These are phyloP conservation scores for Alexandromys oeconomus DNA, from an alignment of 2,797 vertebrate species.

Conservation along the genomic window DNA sequence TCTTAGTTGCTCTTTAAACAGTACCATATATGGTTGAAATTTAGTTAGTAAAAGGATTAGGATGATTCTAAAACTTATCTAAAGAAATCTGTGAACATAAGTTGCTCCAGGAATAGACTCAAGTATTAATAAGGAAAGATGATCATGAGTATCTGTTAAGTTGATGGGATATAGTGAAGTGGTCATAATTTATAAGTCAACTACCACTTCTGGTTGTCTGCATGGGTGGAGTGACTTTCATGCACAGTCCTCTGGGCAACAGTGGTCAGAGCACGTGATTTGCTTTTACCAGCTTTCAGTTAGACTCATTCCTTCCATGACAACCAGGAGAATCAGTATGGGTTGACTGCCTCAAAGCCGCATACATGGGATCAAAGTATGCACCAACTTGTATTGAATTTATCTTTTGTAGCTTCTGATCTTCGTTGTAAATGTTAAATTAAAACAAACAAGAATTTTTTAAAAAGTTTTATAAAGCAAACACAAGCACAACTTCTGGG, in stretches of 20 bases:
- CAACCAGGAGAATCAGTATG: conserved; percentile 75
- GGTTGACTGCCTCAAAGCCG: conserved; percentile 37
- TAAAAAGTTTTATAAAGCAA: conserved; percentile 5
- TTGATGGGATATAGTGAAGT: not conserved
- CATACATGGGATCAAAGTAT: not conserved
- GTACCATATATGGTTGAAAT: not conserved
- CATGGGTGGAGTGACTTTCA: not conserved
- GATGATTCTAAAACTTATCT: conserved; percentile 42
- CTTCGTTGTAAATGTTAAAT: not conserved
- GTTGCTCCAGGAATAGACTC: not conserved
- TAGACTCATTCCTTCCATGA: not conserved
- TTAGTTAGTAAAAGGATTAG: conserved; percentile 30
- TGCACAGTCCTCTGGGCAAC: not conserved
- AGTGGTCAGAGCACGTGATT: not conserved
- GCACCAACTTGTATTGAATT: not conserved
- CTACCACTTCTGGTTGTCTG: not conserved
- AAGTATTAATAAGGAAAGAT: conserved; percentile 20
- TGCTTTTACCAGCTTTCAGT: not conserved
- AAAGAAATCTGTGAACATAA: not conserved
- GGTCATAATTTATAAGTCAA: not conserved
- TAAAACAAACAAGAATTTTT: not conserved
- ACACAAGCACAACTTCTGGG: not conserved
- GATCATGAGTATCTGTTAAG: not conserved
- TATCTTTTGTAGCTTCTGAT: not conserved
- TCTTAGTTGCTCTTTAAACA: conserved; percentile 20